Evolutionary conservation across 2,113 vertebrate species (phyloP), one percentile per base, ranked within the genome.

Genomic region (Condylura cristata): DNA sequence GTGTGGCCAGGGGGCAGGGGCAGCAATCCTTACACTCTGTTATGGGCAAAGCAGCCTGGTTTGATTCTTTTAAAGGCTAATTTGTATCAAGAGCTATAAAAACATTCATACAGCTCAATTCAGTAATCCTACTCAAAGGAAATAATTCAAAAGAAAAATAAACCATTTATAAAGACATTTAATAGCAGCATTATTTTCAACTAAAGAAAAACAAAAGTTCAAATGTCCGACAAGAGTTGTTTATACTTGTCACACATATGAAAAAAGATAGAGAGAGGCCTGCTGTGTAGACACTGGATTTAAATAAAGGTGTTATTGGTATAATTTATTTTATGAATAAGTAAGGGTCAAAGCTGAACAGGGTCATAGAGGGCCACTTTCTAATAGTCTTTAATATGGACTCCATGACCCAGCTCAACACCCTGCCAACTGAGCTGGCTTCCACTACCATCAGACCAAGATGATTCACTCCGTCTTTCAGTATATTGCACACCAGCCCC

Each of bases 61-160:
- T 92, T 30, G 53, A 68, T 83, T 81, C 75, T 89, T 87, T 16
- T 79, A 41, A 81, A 96, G 61, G 79, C 75, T 93, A 66, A 86
- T 78, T 63, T 80, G 48, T 81, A 89, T 80, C 65, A 79, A 93
- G 76, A 96, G 87, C 94, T 91, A 94, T 89, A 93, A 95, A 86
- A 39, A 86, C 46, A 30, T 89, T 86, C 63, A 46, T 18, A 88
- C 12, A 89, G 60, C 84, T 66, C 75, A 75, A 84, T 60, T 46
- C 56, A 84, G 74, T 79, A 81, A 86, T 37, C 53, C 48, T 60
- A 86, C 13, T 20, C 83, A n/a, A 86, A 83, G 34, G 39, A 96
- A 91, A 61, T 56, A 96, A 86, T 72, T 88, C 74, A 80, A 78
- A 82, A 89, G 16, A 95, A 95, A 93, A 95, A 95, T 81, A 97